These are phyloP conservation scores for Platypus cylindrus DNA, from an alignment of 2,888 invertebrate genomes.

Conservation along the genomic window DNA sequence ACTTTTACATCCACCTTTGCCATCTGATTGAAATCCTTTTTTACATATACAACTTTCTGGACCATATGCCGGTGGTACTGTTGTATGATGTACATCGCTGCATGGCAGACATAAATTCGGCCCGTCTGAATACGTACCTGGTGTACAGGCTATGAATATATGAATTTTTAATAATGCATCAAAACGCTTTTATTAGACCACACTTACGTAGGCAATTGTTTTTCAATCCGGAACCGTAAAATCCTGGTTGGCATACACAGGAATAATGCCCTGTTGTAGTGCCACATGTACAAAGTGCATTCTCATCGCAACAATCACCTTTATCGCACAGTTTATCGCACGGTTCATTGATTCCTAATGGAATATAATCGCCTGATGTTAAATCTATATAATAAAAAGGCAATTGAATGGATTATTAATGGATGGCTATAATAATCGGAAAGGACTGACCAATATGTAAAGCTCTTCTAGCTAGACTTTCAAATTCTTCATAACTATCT, in stretches of 20 bases:
- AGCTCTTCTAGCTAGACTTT: slow-evolving; percentile 52
- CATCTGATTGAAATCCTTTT: slow-evolving; percentile 41
- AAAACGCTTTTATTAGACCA: background rate
- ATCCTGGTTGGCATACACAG: slow-evolving; percentile 53
- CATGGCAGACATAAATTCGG: slow-evolving; percentile 40
- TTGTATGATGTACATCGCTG: slow-evolving; percentile 51
- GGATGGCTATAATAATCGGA: background rate
- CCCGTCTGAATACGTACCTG: slow-evolving; percentile 51
- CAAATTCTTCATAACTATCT: slow-evolving; percentile 55
- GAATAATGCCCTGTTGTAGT: slow-evolving; percentile 54
- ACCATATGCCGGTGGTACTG: slow-evolving; percentile 42
- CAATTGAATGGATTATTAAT: background rate
- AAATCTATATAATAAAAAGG: slow-evolving; percentile 37
- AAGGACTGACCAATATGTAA: slow-evolving; percentile 46
- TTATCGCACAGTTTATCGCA: slow-evolving; percentile 44
- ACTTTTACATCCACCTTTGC: slow-evolving; percentile 45
- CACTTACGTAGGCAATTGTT: slow-evolving; percentile 46
- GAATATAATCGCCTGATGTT: slow-evolving; percentile 45
- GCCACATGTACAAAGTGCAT: slow-evolving; percentile 52
- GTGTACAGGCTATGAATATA: slow-evolving; percentile 43
- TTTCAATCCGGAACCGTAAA: slow-evolving; percentile 48
- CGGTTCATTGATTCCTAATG: slow-evolving; percentile 34
- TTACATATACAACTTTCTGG: slow-evolving; percentile 48
- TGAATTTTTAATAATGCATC: background rate
- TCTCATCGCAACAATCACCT: slow-evolving; percentile 44